These are phyloP conservation scores for Laticauda laticaudata DNA, from an alignment of 2,113 vertebrate species.

Conservation along the genomic window DNA sequence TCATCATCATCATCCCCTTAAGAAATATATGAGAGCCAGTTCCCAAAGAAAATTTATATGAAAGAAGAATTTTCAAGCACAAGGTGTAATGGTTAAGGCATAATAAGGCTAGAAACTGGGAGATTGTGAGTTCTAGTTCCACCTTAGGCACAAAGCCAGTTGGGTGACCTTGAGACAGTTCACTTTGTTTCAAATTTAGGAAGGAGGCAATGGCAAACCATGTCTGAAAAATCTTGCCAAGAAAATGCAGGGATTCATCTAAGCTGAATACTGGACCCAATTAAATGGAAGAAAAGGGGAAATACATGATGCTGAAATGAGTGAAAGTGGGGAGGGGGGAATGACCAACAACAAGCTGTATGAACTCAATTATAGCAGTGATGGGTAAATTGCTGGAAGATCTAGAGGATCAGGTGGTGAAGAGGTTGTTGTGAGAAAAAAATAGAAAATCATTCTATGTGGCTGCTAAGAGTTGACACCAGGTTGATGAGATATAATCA, in stretches of 20 bases:
- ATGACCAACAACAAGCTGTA: not conserved
- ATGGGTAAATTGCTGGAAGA: not conserved
- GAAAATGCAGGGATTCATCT: not conserved
- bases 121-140: not conserved
- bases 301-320: not conserved
- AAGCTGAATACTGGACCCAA: not conserved
- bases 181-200: not conserved
- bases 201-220: not conserved
- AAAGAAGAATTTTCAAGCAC: not conserved
- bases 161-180: not conserved
- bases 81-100: not conserved
- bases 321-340: not conserved
- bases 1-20: not conserved
- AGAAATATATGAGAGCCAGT: not conserved
- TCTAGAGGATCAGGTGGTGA: not conserved
- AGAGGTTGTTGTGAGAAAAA: not conserved
- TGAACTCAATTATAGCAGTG: not conserved
- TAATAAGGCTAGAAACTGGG: not conserved
- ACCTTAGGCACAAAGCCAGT: not conserved
- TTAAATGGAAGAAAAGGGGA: not conserved
- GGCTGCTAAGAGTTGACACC: not conserved
- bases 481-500: not conserved
- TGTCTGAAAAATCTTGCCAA: not conserved
- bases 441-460: not conserved
- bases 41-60: not conserved